Evolutionary conservation across 2,113 vertebrate genomes (phyloP).

Genomic region (Phrynosoma blainvillii): DNA sequence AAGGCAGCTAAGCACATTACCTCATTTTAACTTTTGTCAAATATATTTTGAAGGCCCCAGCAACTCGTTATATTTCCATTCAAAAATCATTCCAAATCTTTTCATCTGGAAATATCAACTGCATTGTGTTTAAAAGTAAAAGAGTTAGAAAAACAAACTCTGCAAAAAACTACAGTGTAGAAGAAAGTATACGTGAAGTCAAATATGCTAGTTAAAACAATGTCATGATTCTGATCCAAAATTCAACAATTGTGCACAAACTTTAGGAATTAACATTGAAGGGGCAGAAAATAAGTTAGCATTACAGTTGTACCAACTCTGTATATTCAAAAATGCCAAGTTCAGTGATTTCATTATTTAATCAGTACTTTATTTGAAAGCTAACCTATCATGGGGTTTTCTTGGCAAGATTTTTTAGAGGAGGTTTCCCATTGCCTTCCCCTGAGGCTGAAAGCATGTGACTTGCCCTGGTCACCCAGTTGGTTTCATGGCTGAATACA

Average conservation of each 20-base stretch:
- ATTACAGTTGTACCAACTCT: background rate
- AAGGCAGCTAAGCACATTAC: background rate
- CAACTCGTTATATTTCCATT: constrained; percentile 26
- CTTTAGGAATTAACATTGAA: constrained; percentile 5
- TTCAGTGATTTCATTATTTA: background rate
- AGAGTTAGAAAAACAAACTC: background rate
- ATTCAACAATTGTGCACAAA: background rate
- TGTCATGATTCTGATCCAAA: constrained; percentile 17
- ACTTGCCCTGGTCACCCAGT: too few relatives aligned
- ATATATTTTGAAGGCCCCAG: constrained; percentile 25
- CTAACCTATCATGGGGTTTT: too few relatives aligned
- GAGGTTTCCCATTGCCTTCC: too few relatives aligned
- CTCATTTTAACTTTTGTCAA: constrained; percentile 37
- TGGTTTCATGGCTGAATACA: too few relatives aligned
- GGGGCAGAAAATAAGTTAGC: background rate
- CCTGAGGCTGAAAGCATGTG: too few relatives aligned
- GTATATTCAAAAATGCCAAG: background rate
- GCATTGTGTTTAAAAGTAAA: background rate
- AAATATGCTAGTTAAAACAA: background rate
- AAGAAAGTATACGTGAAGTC: constrained; percentile 1
- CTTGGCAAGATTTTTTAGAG: too few relatives aligned
- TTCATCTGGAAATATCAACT: background rate
- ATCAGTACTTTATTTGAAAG: background rate
- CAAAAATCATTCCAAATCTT: constrained; percentile 17
- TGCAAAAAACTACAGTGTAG: background rate